A percentile compares a stretch with the other conserved stretches of the same genome.
Evolutionary conservation across 1,140 invertebrate genomes (phyloP).

Genomic region (Hyphantria cunea): DNA sequence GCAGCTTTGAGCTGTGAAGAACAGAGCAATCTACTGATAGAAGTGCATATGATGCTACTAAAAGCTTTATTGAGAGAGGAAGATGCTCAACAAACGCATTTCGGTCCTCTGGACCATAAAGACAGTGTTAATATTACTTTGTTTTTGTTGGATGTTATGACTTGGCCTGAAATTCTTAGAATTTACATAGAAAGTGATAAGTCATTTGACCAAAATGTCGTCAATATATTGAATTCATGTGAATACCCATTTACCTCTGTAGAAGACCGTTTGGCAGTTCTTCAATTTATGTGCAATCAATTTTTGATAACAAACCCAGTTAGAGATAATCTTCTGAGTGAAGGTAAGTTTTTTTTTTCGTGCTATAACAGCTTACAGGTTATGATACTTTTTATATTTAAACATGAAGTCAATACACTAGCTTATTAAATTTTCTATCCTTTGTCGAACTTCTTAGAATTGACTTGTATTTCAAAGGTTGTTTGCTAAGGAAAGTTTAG

Average conservation of each 20-base stretch:
- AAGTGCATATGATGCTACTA: constrained; percentile 95
- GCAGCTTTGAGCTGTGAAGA: constrained; percentile 95
- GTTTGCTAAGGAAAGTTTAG: too few relatives aligned
- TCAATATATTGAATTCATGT: constrained; percentile 86
- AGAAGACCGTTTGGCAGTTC: constrained; percentile 91
- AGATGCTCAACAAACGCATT: constrained; percentile 96
- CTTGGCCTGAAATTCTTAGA: constrained; percentile 96
- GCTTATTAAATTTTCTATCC: too few relatives aligned
- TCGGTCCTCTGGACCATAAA: constrained; percentile 97
- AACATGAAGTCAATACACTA: too few relatives aligned
- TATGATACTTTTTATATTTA: too few relatives aligned
- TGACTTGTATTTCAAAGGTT: too few relatives aligned
- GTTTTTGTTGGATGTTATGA: constrained; percentile 95
- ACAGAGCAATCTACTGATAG: constrained; percentile 93
- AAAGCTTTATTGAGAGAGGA: constrained; percentile 96
- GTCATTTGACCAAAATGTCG: constrained; percentile 88
- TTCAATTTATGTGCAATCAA: constrained; percentile 96
- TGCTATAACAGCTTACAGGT: too few relatives aligned
- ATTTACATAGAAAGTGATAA: constrained; percentile 95
- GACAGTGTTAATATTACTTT: constrained; percentile 97
- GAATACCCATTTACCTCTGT: constrained; percentile 95
- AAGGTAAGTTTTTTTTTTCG: constrained; percentile 86
- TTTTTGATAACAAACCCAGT: constrained; percentile 97
- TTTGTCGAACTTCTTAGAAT: too few relatives aligned
- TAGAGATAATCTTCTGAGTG: constrained; percentile 95